Percentiles rank a stretch among this genome's conserved stretches.
These are phyloP conservation scores for human DNA, from an alignment of 2,113 vertebrate species.

Conservation along the genomic window GRCh38 chr2:110412001-110412500, in stretches of 20 bases:
- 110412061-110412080: neutral
- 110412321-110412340: too few relatives aligned
- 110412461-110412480: too few relatives aligned
- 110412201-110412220: neutral
- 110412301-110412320: neutral
- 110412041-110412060: neutral
- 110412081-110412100: neutral
- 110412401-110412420: too few relatives aligned
- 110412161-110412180: neutral
- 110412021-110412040: neutral
- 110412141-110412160: neutral
- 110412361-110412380: neutral
- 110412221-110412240: neutral
- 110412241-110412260: neutral
- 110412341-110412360: neutral
- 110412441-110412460: too few relatives aligned
- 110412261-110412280: neutral
- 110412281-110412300: neutral
- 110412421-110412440: too few relatives aligned
- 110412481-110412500: too few relatives aligned
- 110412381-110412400: neutral
- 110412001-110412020: neutral
- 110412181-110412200: neutral
- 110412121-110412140: neutral
- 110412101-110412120: neutral